Evolutionary conservation across 2,113 vertebrate species (phyloP), one percentile per base, ranked within the genome.

Genomic region (Pimephales promelas): DNA sequence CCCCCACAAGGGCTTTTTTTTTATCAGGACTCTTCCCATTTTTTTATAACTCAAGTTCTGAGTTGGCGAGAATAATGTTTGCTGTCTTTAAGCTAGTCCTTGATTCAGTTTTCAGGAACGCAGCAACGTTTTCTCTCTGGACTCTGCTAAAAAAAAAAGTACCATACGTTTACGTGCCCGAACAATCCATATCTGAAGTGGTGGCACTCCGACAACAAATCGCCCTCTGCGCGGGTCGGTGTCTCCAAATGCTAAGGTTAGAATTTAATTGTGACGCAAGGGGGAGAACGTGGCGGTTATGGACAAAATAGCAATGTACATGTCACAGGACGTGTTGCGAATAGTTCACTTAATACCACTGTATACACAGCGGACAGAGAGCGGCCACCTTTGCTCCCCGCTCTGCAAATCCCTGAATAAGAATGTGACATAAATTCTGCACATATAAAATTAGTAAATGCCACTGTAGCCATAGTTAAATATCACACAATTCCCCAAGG

Each of bases 361-460:
- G 94, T 94, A 94, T 95, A 93, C 94, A 95, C 93, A 94, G 92
- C 82, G 93, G 94, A 94, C 93, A 90, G 88, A 86, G 90, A 91
- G 88, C 90, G 84, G 90, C 92, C 93, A 94, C 94, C 94, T 95
- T 92, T 95, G 92, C 93, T 91, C 92, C 89, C 85, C 89, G 90
- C 91, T 86, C 91, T 89, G 90, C 92, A 92, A 92, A 91, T 91
- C 94, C 71, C 92, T 92, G 94, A 93, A 94, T 95, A 93, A 92
- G 92, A 94, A 93, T 94, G 92, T 94, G 94, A 94, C 94, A 94
- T 94, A 93, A 93, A 95, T 95, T 95, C 93, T 93, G 94, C 94
- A 93, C 93, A 95, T 95, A 94, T 94, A 95, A 95, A 95, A 95
- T 94, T 94, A 95, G 94, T 95, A 95, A 95, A 95, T 95, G 94